Conservation (phyloP, 2,797 vertebrate genomes). For the Pteropus rufus region DNA sequence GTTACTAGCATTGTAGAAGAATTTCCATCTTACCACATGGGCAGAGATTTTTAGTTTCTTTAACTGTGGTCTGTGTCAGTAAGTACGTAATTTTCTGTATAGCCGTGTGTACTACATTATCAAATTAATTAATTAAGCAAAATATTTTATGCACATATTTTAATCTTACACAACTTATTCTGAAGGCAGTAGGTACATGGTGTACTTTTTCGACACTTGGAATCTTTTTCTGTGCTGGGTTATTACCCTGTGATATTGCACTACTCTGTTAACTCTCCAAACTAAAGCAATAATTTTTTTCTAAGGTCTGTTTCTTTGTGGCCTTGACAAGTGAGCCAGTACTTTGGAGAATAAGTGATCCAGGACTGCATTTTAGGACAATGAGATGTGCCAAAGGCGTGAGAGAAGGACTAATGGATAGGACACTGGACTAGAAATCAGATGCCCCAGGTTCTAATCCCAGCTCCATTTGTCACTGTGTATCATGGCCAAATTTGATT, state of each 20-base stretch:
- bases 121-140: neutral
- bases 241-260: neutral
- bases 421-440: neutral
- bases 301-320: neutral
- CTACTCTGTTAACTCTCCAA: neutral
- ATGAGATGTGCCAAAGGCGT: constrained; percentile 19
- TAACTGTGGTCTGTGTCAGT: neutral
- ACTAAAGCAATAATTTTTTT: neutral
- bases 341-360: constrained; percentile 9
- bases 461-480: neutral
- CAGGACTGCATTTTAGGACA: constrained; percentile 25
- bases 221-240: neutral
- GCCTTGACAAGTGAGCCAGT: constrained; percentile 4
- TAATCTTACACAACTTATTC: neutral
- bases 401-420: constrained; percentile 1
- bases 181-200: neutral
- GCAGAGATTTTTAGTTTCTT: neutral
- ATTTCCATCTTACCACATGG: neutral
- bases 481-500: constrained; percentile 5
- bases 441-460: neutral
- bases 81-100: neutral
- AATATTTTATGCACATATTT: neutral
- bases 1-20: neutral
- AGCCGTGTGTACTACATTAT: neutral
- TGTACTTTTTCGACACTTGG: neutral